These are phyloP conservation scores for Oryzias dopingdopingensis DNA, from an alignment of 2,797 vertebrate species.

Conservation along the genomic window DNA sequence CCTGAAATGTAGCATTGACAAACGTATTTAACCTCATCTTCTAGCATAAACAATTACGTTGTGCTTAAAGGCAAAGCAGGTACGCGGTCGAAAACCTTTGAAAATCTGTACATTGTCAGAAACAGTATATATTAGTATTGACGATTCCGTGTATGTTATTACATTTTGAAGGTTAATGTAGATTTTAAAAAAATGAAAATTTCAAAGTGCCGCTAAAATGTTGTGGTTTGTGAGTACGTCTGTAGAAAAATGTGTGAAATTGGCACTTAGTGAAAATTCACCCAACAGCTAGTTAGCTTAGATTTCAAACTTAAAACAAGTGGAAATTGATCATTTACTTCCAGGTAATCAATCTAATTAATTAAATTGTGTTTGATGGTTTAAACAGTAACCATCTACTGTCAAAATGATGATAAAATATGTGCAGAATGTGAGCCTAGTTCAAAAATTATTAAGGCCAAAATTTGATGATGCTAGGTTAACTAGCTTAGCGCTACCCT, in stretches of 20 bases:
- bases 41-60: slow-evolving; percentile 14
- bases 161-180: slow-evolving; percentile 16
- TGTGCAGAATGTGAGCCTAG: background rate
- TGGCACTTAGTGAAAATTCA: background rate
- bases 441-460: too few species aligned
- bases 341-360: background rate
- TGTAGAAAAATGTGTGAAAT: slow-evolving; percentile 8
- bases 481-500: background rate
- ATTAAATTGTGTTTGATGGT: background rate
- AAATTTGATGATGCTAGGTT: slow-evolving; percentile 3
- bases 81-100: slow-evolving; percentile 15
- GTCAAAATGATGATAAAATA: background rate
- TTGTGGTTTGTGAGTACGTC: slow-evolving; percentile 2
- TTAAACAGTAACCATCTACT: background rate
- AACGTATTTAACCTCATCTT: slow-evolving; percentile 14
- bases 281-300: background rate
- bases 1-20: slow-evolving; percentile 55
- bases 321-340: background rate
- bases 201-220: slow-evolving; percentile 8
- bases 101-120: slow-evolving; percentile 18
- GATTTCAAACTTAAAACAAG: background rate
- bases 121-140: slow-evolving; percentile 17
- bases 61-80: slow-evolving; percentile 11
- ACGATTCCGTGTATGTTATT: slow-evolving; percentile 39
- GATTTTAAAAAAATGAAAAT: background rate